A percentile compares a stretch with the other conserved stretches of the same genome.
phyloP scores from a whole-genome alignment of 2,113 vertebrate genomes.

The Mungos mungo region DNA sequence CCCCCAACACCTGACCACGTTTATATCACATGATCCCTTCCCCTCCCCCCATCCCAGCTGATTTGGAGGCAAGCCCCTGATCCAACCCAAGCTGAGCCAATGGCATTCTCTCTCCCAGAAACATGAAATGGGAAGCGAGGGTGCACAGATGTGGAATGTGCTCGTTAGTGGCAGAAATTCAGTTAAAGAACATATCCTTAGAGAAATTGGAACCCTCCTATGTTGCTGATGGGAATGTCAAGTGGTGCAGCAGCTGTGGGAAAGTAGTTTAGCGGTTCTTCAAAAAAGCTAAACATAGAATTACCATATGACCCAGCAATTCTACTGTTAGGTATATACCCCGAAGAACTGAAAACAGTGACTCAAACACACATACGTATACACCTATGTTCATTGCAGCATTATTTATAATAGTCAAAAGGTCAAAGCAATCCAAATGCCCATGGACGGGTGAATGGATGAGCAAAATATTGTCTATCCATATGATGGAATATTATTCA shows the following conservation, averaged over 20 bases:
- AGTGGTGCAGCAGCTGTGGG: not conserved
- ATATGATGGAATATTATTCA: not conserved
- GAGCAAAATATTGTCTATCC: not conserved
- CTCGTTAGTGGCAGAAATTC: not conserved
- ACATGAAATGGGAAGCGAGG: not conserved
- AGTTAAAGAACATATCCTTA: not conserved
- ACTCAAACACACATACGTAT: not conserved
- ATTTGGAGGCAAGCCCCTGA: not conserved
- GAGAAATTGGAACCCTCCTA: not conserved
- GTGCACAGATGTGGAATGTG: not conserved
- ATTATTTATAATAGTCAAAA: not conserved
- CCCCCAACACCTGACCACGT: rapidly evolving
- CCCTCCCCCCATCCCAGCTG: rapidly evolving
- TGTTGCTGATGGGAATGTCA: not conserved
- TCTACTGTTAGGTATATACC: not conserved
- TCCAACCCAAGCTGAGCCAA: not conserved
- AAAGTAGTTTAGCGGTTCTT: not conserved
- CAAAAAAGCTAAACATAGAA: not conserved
- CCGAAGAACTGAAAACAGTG: not conserved
- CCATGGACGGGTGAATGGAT: not conserved
- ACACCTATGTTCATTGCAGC: not conserved
- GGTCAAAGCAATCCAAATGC: not conserved
- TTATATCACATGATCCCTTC: not conserved
- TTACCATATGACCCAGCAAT: not conserved
- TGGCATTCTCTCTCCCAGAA: not conserved